phyloP scores from a whole-genome alignment of 2,797 vertebrate species.

The Anabacerthia variegaticeps region DNA sequence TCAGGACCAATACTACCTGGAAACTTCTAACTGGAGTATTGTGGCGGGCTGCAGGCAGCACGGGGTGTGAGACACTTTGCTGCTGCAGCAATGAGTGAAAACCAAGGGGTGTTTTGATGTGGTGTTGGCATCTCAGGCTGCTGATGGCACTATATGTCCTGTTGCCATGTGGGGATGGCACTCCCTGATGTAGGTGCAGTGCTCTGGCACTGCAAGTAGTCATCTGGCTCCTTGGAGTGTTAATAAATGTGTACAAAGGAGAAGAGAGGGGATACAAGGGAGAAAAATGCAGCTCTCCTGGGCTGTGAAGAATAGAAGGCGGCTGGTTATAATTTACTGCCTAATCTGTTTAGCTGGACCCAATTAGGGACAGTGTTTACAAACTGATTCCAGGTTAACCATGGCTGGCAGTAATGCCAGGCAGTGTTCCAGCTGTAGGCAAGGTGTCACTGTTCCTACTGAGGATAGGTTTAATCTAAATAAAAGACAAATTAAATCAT shows the following conservation, averaged over 20 bases:
- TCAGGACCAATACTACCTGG: neutral
- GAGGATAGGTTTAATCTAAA: constrained; percentile 26
- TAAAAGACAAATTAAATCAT: constrained; percentile 44
- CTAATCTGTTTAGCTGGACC: constrained; percentile 35
- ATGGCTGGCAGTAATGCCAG: constrained; percentile 1
- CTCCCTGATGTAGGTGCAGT: fast-evolving
- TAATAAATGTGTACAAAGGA: neutral
- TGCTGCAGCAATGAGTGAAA: neutral
- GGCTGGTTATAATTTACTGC: neutral
- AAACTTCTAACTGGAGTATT: neutral
- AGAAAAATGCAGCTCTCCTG: neutral
- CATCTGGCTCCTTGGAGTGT: neutral
- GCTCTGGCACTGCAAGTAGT: neutral
- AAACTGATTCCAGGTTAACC: constrained; percentile 8
- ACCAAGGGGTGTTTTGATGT: neutral
- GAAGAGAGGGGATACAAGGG: neutral
- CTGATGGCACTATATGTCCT: neutral
- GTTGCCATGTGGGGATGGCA: neutral
- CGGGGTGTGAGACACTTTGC: fast-evolving
- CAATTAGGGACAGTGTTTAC: neutral
- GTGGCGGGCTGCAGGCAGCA: neutral
- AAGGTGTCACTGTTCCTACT: neutral
- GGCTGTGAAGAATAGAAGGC: neutral
- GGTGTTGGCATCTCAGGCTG: neutral
- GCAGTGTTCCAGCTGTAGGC: constrained; percentile 12